Conservation (phyloP, 2,113 vertebrate species). For the Manacus vitellinus region DNA sequence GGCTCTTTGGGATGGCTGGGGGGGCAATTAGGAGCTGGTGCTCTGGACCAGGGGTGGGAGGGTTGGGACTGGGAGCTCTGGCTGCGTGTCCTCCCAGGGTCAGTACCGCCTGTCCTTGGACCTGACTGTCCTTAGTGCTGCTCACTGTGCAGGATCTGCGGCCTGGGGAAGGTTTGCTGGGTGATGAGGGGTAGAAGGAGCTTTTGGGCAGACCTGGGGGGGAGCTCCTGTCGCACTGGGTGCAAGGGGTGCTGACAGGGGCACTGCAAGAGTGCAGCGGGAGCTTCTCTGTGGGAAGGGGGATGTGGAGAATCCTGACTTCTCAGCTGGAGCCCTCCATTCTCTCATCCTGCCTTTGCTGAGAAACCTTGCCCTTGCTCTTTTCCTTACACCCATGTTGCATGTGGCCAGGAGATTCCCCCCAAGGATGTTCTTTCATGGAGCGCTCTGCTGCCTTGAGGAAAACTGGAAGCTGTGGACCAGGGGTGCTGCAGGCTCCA, state of each 20-base stretch:
- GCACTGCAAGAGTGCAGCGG: neutral
- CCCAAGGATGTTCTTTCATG: fast-evolving
- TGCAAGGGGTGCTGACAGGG: neutral
- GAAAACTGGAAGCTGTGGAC: neutral
- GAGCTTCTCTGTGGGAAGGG: neutral
- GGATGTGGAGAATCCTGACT: neutral
- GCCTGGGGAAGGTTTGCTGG: neutral
- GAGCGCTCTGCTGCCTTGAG: neutral
- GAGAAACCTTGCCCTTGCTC: neutral
- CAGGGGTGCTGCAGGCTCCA: neutral
- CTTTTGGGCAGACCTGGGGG: neutral
- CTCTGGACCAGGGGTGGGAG: neutral
- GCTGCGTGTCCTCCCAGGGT: fast-evolving
- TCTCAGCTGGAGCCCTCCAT: neutral
- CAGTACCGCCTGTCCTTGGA: fast-evolving
- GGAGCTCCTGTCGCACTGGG: neutral
- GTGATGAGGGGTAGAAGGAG: neutral
- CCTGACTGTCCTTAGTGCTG: neutral
- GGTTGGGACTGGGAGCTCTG: neutral
- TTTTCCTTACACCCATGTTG: neutral
- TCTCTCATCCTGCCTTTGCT: neutral
- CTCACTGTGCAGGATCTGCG: neutral
- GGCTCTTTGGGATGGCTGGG: neutral
- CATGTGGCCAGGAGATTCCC: neutral
- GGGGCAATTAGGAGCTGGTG: neutral